Evolutionary conservation across 2,113 vertebrate genomes (phyloP).

Genomic region (Xerus inauris): DNA sequence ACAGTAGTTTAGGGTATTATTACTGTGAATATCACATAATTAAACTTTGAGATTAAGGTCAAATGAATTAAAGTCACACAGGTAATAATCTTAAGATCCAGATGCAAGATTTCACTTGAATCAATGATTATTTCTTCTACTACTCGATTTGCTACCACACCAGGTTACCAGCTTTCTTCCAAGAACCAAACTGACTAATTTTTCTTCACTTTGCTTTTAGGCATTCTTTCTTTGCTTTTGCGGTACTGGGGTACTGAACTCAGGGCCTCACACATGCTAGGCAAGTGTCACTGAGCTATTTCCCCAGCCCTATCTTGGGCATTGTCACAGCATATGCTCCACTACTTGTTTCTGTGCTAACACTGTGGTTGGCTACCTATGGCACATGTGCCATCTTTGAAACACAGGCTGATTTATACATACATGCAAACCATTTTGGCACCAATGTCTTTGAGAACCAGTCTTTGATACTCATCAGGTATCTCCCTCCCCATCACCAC

Average conservation of each 20-base stretch:
- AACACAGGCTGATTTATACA: neutral
- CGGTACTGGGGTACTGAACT: too few relatives aligned
- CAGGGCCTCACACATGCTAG: too few relatives aligned
- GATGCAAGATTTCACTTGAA: conserved; percentile 31
- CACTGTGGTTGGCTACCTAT: neutral
- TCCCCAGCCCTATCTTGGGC: neutral
- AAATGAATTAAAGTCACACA: conserved; percentile 3
- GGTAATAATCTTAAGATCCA: conserved; percentile 29
- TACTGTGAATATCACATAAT: conserved; percentile 27
- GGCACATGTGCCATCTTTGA: neutral
- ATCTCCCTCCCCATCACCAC: neutral
- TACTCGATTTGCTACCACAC: neutral
- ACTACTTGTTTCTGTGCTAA: neutral
- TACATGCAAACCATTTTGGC: neutral
- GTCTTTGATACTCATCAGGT: neutral
- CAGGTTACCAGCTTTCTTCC: conserved; percentile 2
- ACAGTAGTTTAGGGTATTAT: neutral
- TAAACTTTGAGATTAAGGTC: conserved; percentile 18
- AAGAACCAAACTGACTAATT: neutral
- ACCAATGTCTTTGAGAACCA: neutral
- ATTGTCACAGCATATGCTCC: neutral
- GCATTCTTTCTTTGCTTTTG: too few relatives aligned
- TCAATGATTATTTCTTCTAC: conserved; percentile 13
- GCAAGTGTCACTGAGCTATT: neutral
- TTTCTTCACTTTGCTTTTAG: neutral